Percentiles rank a stretch among this genome's conserved stretches.
Conservation (phyloP, 1,140 invertebrate genomes). For the Cheumatopsyche charites region DNA sequence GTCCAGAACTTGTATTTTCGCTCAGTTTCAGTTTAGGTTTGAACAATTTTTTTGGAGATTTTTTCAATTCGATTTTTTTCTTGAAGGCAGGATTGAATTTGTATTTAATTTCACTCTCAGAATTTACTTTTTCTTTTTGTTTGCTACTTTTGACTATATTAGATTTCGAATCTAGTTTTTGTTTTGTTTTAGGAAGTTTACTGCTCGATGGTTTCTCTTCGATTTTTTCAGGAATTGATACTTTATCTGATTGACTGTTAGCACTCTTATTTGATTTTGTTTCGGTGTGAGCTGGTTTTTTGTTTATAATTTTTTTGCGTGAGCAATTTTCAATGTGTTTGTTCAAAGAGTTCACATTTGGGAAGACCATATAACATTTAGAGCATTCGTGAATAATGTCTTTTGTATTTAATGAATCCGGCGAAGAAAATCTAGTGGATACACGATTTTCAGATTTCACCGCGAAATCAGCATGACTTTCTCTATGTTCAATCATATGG, state of each 20-base stretch:
- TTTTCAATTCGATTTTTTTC: background rate
- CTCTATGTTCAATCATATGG: slow-evolving; percentile 51
- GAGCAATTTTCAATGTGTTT: slow-evolving; percentile 58
- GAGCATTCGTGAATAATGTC: slow-evolving; percentile 62
- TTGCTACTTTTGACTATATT: background rate
- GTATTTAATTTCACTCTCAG: slow-evolving; percentile 28
- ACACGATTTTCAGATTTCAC: slow-evolving; percentile 55
- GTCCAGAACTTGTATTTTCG: slow-evolving; percentile 26
- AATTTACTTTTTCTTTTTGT: slow-evolving; percentile 33
- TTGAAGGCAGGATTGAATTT: slow-evolving; percentile 40
- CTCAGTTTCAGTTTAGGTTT: slow-evolving; percentile 23
- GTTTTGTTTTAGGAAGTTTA: background rate
- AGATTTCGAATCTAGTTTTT: too few relatives aligned
- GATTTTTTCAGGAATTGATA: background rate
- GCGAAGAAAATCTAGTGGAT: slow-evolving; percentile 48
- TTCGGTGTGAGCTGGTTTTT: background rate
- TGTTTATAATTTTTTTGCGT: slow-evolving; percentile 52
- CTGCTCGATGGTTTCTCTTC: background rate
- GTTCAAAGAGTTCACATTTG: slow-evolving; percentile 60
- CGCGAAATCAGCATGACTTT: slow-evolving; percentile 56
- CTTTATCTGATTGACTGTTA: background rate
- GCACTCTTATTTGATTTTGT: background rate
- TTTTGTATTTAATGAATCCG: slow-evolving; percentile 56
- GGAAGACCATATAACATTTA: slow-evolving; percentile 61
- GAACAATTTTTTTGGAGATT: background rate